A percentile compares a stretch with the other conserved stretches of the same genome.
Conservation (phyloP, 2,797 vertebrate species). For the Eidolon dupreanum region DNA sequence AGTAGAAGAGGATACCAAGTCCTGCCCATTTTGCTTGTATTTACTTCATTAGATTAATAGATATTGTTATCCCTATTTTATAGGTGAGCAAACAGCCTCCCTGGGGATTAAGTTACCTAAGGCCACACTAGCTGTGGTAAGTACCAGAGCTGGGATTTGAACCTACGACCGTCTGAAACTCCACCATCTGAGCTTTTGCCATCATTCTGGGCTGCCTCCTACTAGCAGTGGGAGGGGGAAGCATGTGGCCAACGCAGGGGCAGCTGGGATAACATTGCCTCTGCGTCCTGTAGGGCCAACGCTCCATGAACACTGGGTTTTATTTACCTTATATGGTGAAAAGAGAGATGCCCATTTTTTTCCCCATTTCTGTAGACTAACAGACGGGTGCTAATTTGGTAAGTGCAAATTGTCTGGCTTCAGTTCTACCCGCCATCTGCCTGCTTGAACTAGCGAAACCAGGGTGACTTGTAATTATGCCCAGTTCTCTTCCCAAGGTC, state of each 20-base stretch:
- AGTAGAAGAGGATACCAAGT: background rate
- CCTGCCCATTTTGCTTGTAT: background rate
- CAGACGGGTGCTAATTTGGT: constrained; percentile 78
- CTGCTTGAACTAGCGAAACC: constrained; percentile 77
- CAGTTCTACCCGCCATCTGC: constrained; percentile 74
- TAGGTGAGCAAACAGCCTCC: background rate
- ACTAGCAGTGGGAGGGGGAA: background rate
- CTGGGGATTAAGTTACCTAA: background rate
- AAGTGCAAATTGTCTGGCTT: constrained; percentile 77
- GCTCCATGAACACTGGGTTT: constrained; percentile 1
- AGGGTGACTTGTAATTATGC: constrained; percentile 76
- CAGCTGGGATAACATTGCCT: background rate
- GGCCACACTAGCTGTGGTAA: background rate
- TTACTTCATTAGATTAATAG: background rate
- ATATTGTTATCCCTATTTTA: background rate
- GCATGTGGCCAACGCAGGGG: background rate
- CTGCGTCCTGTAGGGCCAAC: background rate
- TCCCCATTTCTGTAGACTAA: constrained; percentile 48
- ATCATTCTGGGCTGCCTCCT: background rate
- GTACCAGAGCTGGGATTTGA: background rate
- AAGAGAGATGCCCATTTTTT: constrained; percentile 55
- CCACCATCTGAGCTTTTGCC: background rate
- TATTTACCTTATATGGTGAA: constrained; percentile 75
- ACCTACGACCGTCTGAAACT: background rate
- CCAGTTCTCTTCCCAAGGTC: constrained; percentile 70